Conservation (phyloP, 1,140 invertebrate genomes). For the Tetramorium simillimum region DNA sequence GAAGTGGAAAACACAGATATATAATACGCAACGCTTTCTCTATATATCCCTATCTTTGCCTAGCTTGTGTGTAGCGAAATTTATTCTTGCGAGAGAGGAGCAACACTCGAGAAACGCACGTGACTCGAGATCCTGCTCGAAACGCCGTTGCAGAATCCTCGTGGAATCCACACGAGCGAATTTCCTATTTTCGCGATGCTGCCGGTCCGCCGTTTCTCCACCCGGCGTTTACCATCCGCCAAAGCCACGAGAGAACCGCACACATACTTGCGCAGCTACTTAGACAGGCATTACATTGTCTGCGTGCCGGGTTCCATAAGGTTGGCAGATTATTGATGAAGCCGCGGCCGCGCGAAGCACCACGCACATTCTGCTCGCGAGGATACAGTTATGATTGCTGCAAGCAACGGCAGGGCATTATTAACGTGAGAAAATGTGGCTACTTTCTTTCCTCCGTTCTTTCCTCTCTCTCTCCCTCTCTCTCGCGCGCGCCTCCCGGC, state of each 20-base stretch:
- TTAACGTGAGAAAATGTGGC: constrained; percentile 79
- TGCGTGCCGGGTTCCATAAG: constrained; percentile 60
- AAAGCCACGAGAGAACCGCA: constrained; percentile 30
- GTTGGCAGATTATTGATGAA: constrained; percentile 74
- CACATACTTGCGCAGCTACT: constrained; percentile 56
- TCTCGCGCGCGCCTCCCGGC: background rate
- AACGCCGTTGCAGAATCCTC: constrained; percentile 15
- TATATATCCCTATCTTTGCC: background rate
- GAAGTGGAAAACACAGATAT: background rate
- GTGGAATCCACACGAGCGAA: constrained; percentile 30
- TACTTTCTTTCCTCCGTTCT: background rate
- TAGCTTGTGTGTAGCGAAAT: constrained; percentile 35
- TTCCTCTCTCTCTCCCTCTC: background rate
- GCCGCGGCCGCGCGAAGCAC: constrained; percentile 34
- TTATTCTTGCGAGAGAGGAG: constrained; percentile 17
- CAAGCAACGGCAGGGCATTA: constrained; percentile 68
- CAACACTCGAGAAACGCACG: constrained; percentile 24
- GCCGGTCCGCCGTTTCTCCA: constrained; percentile 2
- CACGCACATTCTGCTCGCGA: constrained; percentile 58
- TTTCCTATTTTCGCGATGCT: constrained; percentile 36
- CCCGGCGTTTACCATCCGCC: constrained; percentile 35
- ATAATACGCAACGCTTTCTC: background rate
- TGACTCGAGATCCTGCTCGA: constrained; percentile 15
- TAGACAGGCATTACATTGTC: constrained; percentile 59
- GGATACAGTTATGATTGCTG: constrained; percentile 81